A percentile compares a stretch with the other conserved stretches of the same genome.
Evolutionary conservation across 1,140 invertebrate genomes (phyloP).

Genomic region (Drosophila rufa): DNA sequence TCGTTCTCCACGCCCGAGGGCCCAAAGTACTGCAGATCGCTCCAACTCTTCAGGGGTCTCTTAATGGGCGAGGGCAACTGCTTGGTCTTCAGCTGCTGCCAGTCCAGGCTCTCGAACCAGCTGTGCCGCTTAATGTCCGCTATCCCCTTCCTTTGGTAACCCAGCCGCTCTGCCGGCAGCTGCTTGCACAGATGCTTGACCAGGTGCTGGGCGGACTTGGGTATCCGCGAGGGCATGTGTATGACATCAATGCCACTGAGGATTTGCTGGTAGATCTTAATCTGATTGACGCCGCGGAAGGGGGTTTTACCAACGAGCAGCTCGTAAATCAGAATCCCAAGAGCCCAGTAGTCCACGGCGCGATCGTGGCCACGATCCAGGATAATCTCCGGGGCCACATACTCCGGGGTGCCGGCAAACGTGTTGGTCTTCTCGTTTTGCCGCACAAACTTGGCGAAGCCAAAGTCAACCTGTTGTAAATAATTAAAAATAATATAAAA

Average conservation of each 20-base stretch:
- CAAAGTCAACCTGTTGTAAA: slow-evolving; percentile 94
- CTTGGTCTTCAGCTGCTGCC: slow-evolving; percentile 91
- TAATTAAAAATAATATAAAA: not conserved
- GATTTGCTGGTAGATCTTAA: slow-evolving; percentile 99
- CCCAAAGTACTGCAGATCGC: slow-evolving; percentile 89
- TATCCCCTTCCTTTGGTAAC: slow-evolving; percentile 95
- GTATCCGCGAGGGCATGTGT: slow-evolving; percentile 92
- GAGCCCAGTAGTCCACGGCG: slow-evolving; percentile 97
- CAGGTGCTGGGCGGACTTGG: slow-evolving; percentile 91
- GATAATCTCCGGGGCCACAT: slow-evolving; percentile 97
- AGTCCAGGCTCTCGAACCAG: slow-evolving; percentile 98
- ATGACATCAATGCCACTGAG: slow-evolving; percentile 94
- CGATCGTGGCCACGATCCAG: slow-evolving; percentile 97
- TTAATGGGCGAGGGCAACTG: slow-evolving; percentile 91
- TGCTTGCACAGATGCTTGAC: slow-evolving; percentile 95
- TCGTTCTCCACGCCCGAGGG: slow-evolving; percentile 87
- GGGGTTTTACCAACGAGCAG: slow-evolving; percentile 97
- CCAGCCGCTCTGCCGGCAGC: slow-evolving; percentile 95
- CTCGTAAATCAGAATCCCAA: slow-evolving; percentile 97
- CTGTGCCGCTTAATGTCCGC: slow-evolving; percentile 97
- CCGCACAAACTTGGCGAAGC: slow-evolving; percentile 96
- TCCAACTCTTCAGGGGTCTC: slow-evolving; percentile 89
- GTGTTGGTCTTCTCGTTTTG: slow-evolving; percentile 96
- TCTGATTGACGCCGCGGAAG: slow-evolving; percentile 95
- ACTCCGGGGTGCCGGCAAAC: slow-evolving; percentile 96